phyloP scores from a whole-genome alignment of 2,113 vertebrate genomes.

The pig (Sus scrofa) region DNA sequence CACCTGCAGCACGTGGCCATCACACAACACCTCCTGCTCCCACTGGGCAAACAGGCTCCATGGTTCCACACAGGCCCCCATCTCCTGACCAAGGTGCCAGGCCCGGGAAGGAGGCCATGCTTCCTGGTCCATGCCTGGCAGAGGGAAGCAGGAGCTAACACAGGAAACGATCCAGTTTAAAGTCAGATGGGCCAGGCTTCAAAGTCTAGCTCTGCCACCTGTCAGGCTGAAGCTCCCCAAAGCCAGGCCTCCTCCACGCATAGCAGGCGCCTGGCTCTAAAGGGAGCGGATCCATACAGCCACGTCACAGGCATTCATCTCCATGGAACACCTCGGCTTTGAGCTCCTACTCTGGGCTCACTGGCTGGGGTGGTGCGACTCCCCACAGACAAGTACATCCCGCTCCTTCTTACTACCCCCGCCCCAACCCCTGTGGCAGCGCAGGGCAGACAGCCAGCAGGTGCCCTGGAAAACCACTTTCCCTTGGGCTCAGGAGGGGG shows the following conservation, averaged over 20 bases:
- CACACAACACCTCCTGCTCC: background rate
- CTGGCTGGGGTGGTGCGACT: too few species aligned
- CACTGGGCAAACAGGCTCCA: background rate
- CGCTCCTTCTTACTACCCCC: background rate
- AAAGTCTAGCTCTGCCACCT: background rate
- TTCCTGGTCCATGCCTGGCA: accelerated
- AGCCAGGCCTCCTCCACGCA: background rate
- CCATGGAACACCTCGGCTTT: too few species aligned
- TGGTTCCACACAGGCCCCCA: background rate
- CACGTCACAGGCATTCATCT: too few species aligned
- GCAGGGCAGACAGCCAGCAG: background rate
- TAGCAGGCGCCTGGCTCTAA: background rate
- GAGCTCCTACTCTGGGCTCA: background rate
- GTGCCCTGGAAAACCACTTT: background rate
- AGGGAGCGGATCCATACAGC: accelerated
- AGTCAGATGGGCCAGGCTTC: background rate
- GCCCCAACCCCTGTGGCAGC: background rate
- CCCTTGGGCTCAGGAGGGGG: background rate
- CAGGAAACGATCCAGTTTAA: accelerated
- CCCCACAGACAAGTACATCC: background rate
- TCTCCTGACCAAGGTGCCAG: background rate
- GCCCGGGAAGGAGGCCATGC: too few species aligned
- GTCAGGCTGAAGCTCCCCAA: background rate
- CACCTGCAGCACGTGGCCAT: background rate
- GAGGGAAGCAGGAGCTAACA: background rate